Percentiles rank a stretch among this genome's conserved stretches.
Evolutionary conservation across 2,113 vertebrate species (phyloP).

Genomic region (Megatriorchis doriae): DNA sequence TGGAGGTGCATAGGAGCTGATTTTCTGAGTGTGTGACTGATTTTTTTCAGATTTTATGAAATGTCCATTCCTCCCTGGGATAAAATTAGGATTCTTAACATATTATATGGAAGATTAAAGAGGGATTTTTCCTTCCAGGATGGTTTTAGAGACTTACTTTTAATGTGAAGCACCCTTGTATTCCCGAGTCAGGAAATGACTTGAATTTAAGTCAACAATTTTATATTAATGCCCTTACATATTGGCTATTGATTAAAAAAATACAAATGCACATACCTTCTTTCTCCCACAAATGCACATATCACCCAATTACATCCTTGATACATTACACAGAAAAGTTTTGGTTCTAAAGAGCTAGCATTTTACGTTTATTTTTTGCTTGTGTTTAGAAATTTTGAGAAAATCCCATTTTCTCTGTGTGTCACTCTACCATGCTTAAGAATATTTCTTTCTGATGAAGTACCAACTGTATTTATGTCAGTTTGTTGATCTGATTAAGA

Average conservation of each 20-base stretch:
- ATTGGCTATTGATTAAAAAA: neutral
- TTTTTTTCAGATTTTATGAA: neutral
- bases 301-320: neutral
- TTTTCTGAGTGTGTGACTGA: neutral
- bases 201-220: neutral
- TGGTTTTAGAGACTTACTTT: neutral
- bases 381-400: neutral
- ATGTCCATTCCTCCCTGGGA: neutral
- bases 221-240: neutral
- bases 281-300: neutral
- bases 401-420: neutral
- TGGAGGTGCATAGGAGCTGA: neutral
- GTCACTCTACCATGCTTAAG: neutral
- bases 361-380: neutral
- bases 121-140: neutral
- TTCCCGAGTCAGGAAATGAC: neutral
- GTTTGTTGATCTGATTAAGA: neutral
- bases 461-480: neutral
- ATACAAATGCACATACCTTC: neutral
- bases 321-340: neutral
- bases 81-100: neutral
- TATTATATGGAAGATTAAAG: neutral
- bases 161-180: accelerated
- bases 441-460: neutral
- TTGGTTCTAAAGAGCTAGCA: neutral